These are phyloP conservation scores for Corythoichthys haematopterus DNA, from an alignment of 2,113 vertebrate genomes.

Conservation along the genomic window DNA sequence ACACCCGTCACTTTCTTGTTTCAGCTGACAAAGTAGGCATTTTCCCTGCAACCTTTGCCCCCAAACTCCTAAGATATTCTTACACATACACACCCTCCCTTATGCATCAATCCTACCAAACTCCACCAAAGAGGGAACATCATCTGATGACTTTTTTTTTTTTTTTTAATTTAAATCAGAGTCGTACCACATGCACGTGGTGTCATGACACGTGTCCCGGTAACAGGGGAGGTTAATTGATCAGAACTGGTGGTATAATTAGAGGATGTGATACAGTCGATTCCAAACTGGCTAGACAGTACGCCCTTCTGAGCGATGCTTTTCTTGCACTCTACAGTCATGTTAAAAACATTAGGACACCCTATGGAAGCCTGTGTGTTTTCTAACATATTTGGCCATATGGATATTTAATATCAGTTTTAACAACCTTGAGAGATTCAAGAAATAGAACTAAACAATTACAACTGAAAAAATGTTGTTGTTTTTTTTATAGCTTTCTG, in stretches of 20 bases:
- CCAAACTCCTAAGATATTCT: conserved; percentile 23
- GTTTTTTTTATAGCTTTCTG: too few species aligned
- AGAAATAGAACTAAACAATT: too few species aligned
- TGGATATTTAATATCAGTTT: too few species aligned
- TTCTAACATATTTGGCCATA: too few species aligned
- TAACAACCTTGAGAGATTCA: too few species aligned
- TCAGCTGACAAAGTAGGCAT: conserved; percentile 44
- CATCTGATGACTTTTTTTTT: conserved; percentile 2
- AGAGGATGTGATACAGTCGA: conserved; percentile 1
- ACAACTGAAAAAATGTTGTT: too few species aligned
- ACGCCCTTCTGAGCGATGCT: not conserved
- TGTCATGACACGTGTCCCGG: not conserved
- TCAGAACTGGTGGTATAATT: not conserved
- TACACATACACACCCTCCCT: not conserved
- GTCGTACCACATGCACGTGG: too few species aligned
- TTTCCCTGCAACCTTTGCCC: conserved; percentile 40
- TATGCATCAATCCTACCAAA: conserved; percentile 15
- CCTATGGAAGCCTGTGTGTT: too few species aligned
- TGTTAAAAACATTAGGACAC: too few species aligned
- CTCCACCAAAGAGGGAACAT: conserved; percentile 8
- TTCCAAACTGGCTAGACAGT: not conserved
- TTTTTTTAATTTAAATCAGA: not conserved
- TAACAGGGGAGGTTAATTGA: not conserved
- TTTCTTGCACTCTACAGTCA: too few species aligned
- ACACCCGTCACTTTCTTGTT: conserved; percentile 35